Conservation (phyloP, 64 coral and sea anemone genomes). For the Dendrophyllia cribrosa region DNA sequence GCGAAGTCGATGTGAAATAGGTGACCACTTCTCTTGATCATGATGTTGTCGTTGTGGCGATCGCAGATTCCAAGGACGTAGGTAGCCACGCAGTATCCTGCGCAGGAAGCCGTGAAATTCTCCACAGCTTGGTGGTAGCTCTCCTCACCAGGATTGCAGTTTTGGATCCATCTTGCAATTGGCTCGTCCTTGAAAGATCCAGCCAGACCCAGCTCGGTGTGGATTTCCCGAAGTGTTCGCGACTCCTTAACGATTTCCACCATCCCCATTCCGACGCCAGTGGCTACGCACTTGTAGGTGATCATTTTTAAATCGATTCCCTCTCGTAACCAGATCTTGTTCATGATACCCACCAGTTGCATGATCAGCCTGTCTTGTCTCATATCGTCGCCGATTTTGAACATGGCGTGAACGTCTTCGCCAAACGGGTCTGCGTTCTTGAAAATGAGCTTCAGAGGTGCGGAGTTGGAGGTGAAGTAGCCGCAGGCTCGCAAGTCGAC, state of each 20-base stretch:
- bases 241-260: constrained; percentile 91
- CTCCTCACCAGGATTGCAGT: constrained; percentile 88
- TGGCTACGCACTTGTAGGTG: constrained; percentile 93
- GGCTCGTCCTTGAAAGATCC: constrained; percentile 98
- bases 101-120: constrained; percentile 96
- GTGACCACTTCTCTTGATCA: constrained; percentile 95
- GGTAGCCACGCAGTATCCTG: constrained; percentile 96
- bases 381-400: constrained; percentile 97
- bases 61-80: constrained; percentile 97
- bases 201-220: constrained; percentile 93
- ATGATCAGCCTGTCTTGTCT: constrained; percentile 94
- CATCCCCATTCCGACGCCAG: constrained; percentile 91
- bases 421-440: constrained; percentile 91
- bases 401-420: constrained; percentile 89
- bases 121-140: constrained; percentile 88
- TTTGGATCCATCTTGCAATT: constrained; percentile 91
- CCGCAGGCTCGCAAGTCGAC: constrained; percentile 68
- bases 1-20: constrained; percentile 98
- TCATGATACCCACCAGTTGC: constrained; percentile 99
- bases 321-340: constrained; percentile 97
- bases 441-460: constrained; percentile 85
- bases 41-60: constrained; percentile 99
- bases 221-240: constrained; percentile 91
- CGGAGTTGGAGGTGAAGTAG: constrained; percentile 97
- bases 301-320: constrained; percentile 98